Conservation (phyloP, 2,888 invertebrate species). For the Pinctada fucata region DNA sequence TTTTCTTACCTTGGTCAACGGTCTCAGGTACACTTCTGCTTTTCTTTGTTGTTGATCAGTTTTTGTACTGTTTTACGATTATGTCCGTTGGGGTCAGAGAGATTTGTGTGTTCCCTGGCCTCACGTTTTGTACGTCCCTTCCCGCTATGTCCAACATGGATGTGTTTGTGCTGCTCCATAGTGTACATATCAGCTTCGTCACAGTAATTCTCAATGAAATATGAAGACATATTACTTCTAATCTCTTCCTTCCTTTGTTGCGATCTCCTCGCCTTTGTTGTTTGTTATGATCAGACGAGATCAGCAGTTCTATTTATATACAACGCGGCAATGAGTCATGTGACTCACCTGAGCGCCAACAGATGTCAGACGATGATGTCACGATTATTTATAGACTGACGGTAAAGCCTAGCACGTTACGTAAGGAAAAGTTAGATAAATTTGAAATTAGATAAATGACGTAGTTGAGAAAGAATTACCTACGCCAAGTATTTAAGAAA, state of each 20-base stretch:
- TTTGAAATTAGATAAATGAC: too few species aligned
- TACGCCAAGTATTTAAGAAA: too few species aligned
- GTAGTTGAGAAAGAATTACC: too few species aligned
- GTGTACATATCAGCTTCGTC: conserved; percentile 87
- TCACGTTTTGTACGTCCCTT: conserved; percentile 94
- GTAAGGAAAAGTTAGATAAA: too few species aligned
- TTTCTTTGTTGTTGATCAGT: conserved; percentile 64
- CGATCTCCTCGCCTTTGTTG: neutral
- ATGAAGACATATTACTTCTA: conserved; percentile 26
- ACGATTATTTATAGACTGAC: neutral
- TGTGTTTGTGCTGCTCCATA: conserved; percentile 93
- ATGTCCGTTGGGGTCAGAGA: conserved; percentile 94
- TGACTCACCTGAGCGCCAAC: neutral
- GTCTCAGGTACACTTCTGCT: conserved; percentile 6
- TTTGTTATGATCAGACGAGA: neutral
- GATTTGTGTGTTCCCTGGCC: conserved; percentile 91
- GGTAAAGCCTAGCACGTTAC: too few species aligned
- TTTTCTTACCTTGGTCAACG: too few species aligned
- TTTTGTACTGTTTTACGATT: conserved; percentile 87
- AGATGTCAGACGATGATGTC: neutral
- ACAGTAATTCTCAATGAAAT: conserved; percentile 84
- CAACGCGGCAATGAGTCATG: neutral
- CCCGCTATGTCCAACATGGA: conserved; percentile 88
- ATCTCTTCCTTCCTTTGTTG: neutral
- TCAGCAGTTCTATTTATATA: neutral